phyloP scores from a whole-genome alignment of 1,140 invertebrate genomes.

The Anastrepha ludens region DNA sequence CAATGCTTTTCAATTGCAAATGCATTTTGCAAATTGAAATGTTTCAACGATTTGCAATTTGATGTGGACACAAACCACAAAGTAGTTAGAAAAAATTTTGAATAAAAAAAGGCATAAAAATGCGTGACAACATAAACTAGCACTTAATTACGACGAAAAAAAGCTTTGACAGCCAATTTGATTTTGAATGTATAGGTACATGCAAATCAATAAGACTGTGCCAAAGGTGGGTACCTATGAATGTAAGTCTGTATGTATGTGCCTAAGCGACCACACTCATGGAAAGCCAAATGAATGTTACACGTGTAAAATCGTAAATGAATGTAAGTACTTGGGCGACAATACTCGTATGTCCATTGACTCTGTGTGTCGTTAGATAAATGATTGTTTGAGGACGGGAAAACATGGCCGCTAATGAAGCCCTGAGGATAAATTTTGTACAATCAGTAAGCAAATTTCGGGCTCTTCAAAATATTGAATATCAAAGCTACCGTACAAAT shows the following conservation, averaged over 20 bases:
- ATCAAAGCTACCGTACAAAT: too few species aligned
- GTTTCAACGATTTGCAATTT: neutral
- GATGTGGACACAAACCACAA: neutral
- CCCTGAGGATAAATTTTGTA: neutral
- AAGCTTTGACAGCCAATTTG: neutral
- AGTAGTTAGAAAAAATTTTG: neutral
- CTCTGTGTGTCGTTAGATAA: neutral
- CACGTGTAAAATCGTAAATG: neutral
- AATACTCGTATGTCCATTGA: neutral
- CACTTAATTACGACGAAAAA: constrained; percentile 42
- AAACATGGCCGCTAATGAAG: constrained; percentile 36
- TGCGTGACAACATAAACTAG: constrained; percentile 42
- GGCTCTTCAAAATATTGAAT: too few species aligned
- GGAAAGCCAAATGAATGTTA: neutral
- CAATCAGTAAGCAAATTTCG: neutral
- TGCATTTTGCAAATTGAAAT: constrained; percentile 7
- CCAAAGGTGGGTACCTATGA: neutral
- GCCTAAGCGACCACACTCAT: too few species aligned
- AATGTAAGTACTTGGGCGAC: neutral
- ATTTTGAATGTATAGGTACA: neutral
- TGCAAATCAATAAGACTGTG: neutral
- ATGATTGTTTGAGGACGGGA: neutral
- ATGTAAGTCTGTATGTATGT: neutral
- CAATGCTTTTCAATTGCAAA: neutral
- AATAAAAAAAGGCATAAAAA: neutral